Evolutionary conservation across 2,797 vertebrate genomes (phyloP).

Genomic region (Spinibarbus caldwelli): DNA sequence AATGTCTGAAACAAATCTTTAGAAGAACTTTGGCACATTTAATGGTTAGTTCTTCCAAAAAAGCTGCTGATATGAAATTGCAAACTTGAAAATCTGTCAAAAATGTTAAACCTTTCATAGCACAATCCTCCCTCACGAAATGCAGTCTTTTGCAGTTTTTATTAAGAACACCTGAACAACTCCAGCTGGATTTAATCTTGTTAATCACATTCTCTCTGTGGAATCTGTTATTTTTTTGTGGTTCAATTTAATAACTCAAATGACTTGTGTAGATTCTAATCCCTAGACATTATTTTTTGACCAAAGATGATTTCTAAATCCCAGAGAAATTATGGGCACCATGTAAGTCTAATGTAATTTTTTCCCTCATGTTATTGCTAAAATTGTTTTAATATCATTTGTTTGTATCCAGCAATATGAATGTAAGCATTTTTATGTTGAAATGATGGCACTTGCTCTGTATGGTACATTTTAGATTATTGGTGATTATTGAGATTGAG

Average conservation of each 20-base stretch:
- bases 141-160: background rate
- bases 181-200: background rate
- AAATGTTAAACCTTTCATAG: background rate
- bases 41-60: background rate
- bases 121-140: background rate
- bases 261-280: slow-evolving; percentile 5
- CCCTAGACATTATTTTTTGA: background rate
- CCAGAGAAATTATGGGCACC: background rate
- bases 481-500: background rate
- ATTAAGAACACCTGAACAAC: background rate
- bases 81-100: background rate
- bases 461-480: slow-evolving; percentile 23
- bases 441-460: slow-evolving; percentile 15
- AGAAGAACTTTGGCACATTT: background rate
- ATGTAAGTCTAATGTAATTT: slow-evolving; percentile 1
- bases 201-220: background rate
- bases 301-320: slow-evolving; percentile 20
- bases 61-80: background rate
- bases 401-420: slow-evolving; percentile 16
- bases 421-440: slow-evolving; percentile 17
- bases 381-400: slow-evolving; percentile 1
- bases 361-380: background rate
- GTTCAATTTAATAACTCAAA: background rate
- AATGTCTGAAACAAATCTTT: background rate
- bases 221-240: background rate